Conservation (phyloP, 1,140 invertebrate species). For the Cydia pomonella region DNA sequence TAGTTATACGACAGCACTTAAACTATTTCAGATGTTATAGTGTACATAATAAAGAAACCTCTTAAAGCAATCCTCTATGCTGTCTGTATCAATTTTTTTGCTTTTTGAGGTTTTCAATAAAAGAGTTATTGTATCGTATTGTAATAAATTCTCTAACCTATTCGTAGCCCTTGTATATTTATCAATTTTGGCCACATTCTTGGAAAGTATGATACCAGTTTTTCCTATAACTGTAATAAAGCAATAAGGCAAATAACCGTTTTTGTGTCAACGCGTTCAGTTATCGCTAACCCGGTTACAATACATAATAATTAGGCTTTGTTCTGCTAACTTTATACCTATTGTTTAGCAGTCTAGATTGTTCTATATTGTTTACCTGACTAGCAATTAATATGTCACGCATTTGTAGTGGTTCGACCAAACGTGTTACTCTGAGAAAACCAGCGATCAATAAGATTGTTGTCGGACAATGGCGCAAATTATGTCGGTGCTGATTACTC, state of each 20-base stretch:
- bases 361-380: neutral
- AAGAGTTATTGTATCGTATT: too few species aligned
- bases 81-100: too few species aligned
- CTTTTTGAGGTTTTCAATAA: too few species aligned
- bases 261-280: neutral
- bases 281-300: constrained; percentile 19
- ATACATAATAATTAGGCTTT: constrained; percentile 20
- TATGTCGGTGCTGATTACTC: neutral
- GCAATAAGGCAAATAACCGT: constrained; percentile 2
- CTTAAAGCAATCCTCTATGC: too few species aligned
- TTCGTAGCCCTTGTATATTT: neutral
- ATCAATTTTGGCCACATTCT: neutral
- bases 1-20: too few species aligned
- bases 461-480: neutral
- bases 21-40: too few species aligned
- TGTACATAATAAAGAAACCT: too few species aligned
- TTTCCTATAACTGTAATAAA: constrained; percentile 13
- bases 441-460: neutral
- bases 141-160: too few species aligned
- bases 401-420: neutral
- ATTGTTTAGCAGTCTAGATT: constrained; percentile 5
- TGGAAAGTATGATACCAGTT: neutral
- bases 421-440: neutral
- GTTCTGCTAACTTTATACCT: neutral
- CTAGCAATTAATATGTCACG: neutral